These are phyloP conservation scores for Myiothlypis coronata DNA, from an alignment of 2,797 vertebrate genomes.

Conservation along the genomic window DNA sequence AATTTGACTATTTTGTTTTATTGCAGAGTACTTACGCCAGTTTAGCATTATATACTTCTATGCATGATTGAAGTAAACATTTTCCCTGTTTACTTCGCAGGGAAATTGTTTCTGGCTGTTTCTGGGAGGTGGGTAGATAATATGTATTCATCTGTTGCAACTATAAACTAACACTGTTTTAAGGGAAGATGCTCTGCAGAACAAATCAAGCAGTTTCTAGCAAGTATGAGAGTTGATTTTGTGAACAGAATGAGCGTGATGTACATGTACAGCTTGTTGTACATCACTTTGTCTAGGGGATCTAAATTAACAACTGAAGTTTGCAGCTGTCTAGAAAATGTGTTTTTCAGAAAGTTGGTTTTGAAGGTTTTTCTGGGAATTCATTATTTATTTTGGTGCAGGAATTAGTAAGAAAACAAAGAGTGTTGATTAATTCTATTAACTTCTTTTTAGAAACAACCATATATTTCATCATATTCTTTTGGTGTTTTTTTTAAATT, in stretches of 20 bases:
- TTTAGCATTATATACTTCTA: not conserved
- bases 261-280: not conserved
- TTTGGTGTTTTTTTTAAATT: not conserved
- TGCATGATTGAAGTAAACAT: not conserved
- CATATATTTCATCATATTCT: not conserved
- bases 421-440: not conserved
- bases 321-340: not conserved
- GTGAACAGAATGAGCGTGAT: not conserved
- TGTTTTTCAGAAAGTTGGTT: not conserved
- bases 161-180: rapidly evolving
- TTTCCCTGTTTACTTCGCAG: not conserved
- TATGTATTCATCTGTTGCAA: not conserved
- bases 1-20: not conserved
- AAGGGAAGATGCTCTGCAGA: not conserved
- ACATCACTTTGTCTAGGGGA: not conserved
- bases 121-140: not conserved
- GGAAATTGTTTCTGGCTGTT: not conserved
- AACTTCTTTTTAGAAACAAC: not conserved
- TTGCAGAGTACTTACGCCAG: not conserved
- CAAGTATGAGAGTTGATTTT: not conserved
- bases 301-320: not conserved
- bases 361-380: not conserved
- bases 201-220: not conserved
- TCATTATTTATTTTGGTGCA: not conserved
- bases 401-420: not conserved